Base-by-base conservation (phyloP, 2,797 vertebrate species). In the Periparus ater region DNA sequence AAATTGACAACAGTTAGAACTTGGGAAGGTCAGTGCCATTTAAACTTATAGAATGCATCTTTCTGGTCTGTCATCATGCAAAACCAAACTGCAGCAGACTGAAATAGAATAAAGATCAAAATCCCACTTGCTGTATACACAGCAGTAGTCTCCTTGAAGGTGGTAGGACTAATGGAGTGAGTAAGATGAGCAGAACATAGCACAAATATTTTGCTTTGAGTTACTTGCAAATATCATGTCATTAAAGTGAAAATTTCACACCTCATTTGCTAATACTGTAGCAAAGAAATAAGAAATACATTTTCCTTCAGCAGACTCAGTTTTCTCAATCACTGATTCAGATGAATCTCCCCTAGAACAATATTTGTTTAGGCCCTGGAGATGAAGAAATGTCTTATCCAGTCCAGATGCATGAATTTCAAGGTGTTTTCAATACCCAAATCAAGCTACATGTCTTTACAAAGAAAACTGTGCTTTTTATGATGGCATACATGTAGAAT, bases 271-370 rank as follows among this genome's bases (percentile, higher is more conserved):
- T 94, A 96, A 95, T 89, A 96, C 48, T 82, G 91, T 89, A 85
- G 77, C 60, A 73, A 95, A 91, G 76, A 95, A 95, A 68, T 57
- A 94, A 88, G 60, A 94, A 96, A 88, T 90, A 83, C 27, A 42
- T 94, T 77, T 91, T 57, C 75, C 76, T 96, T 96, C 85, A 91
- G 71, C 25, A 17, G 53, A 89, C 50, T 97, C 83, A 40, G 61
- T 97, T 97, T 94, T 88, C 88, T 88, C 72, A 88, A 36, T 83
- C 96, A 88, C 95, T 96, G 81, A 77, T 97, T 97, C 95, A 97
- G 87, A 93, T 94, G 71, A 96, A 89, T 94, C 54, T 44, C 73
- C 92, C 73, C 40, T 83, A 77, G 91, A 95, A 96, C 72, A 93
- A 71, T 95, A 95, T 96, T 98, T 97, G 95, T 93, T 88, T 93